phyloP scores from a whole-genome alignment of 2,113 vertebrate species.

The Ia io region DNA sequence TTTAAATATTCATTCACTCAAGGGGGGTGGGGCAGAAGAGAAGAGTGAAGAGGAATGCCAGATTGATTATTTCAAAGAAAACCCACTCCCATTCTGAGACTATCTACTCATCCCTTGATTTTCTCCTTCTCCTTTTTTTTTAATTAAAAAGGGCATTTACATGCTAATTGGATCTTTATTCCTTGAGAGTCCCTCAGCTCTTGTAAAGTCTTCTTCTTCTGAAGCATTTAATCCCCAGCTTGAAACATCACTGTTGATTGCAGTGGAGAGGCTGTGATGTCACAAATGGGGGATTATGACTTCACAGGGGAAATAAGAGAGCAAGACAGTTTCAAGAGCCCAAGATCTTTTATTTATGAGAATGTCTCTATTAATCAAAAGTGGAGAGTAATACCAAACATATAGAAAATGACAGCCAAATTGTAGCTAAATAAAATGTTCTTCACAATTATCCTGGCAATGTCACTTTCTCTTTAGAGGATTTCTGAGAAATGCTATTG shows the following conservation, averaged over 20 bases:
- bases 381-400: constrained; percentile 56
- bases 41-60: background rate
- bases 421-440: constrained; percentile 76
- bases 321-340: constrained; percentile 70
- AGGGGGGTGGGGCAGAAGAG: background rate
- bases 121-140: background rate
- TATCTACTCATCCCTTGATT: constrained; percentile 3
- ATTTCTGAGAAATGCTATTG: constrained; percentile 66
- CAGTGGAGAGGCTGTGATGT: constrained; percentile 72
- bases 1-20: background rate
- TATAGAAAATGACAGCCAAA: constrained; percentile 79
- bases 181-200: constrained; percentile 61
- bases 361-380: constrained; percentile 77
- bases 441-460: constrained; percentile 76
- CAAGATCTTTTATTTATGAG: constrained; percentile 77
- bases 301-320: constrained; percentile 76
- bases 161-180: constrained; percentile 72
- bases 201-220: constrained; percentile 65
- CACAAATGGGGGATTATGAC: constrained; percentile 78
- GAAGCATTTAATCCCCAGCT: constrained; percentile 68
- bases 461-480: constrained; percentile 77
- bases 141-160: constrained; percentile 69
- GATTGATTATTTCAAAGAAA: constrained; percentile 36
- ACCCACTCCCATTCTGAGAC: background rate
- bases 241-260: constrained; percentile 71